Evolutionary conservation across 2,888 invertebrate genomes (phyloP).

Genomic region (Alviniconcha strummeri): DNA sequence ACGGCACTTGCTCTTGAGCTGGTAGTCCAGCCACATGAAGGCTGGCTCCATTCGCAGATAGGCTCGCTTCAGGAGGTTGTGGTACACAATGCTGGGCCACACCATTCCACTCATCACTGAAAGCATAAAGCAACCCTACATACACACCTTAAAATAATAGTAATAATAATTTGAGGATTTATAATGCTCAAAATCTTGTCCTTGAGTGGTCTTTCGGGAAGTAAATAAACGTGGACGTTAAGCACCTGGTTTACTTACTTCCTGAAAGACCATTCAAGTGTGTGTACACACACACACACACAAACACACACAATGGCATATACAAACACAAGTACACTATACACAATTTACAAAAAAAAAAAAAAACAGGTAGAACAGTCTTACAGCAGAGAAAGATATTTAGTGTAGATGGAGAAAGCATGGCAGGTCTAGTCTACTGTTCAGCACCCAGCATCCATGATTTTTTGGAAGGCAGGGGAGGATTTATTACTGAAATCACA

Average conservation of each 20-base stretch:
- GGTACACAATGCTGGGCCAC: constrained; percentile 66
- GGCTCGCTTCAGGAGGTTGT: constrained; percentile 62
- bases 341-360: background rate
- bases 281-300: background rate
- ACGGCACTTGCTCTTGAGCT: constrained; percentile 46
- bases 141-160: too few relatives aligned
- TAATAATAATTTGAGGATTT: too few relatives aligned
- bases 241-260: too few relatives aligned
- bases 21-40: constrained; percentile 69
- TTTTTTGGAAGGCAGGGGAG: too few relatives aligned
- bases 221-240: too few relatives aligned
- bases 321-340: background rate
- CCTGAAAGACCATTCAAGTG: too few relatives aligned
- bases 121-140: constrained; percentile 21
- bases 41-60: constrained; percentile 63
- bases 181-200: too few relatives aligned
- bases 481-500: too few relatives aligned
- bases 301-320: background rate
- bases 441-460: too few relatives aligned
- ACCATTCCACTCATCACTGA: constrained; percentile 64
- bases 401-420: background rate
- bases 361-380: background rate
- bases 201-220: too few relatives aligned
- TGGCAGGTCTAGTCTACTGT: too few relatives aligned
- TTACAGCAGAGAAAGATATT: too few relatives aligned